These are phyloP conservation scores for Amiota mariae DNA, from an alignment of 2,888 invertebrate species.

Conservation along the genomic window DNA sequence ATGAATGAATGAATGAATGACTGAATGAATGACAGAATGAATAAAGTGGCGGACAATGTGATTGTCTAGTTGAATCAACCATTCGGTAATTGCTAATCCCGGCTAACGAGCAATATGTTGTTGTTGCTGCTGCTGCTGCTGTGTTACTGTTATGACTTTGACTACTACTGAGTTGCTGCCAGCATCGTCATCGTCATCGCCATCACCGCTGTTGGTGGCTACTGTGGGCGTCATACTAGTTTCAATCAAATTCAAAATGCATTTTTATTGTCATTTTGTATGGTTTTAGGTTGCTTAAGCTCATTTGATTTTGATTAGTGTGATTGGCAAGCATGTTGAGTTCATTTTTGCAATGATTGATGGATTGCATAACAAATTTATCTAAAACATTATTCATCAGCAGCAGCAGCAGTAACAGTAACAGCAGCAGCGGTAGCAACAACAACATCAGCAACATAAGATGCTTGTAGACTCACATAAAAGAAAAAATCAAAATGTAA, in stretches of 20 bases:
- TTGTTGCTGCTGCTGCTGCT: background rate
- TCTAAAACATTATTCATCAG: slow-evolving; percentile 9
- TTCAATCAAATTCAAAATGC: slow-evolving; percentile 48
- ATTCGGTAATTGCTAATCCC: slow-evolving; percentile 65
- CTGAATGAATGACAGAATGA: slow-evolving; percentile 52
- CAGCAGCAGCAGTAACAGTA: slow-evolving; percentile 7
- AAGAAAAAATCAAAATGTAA: slow-evolving; percentile 18
- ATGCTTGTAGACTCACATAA: slow-evolving; percentile 16
- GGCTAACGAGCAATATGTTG: slow-evolving; percentile 55
- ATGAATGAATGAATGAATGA: slow-evolving; percentile 6
- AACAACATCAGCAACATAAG: slow-evolving; percentile 1
- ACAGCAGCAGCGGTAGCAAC: slow-evolving; percentile 10
- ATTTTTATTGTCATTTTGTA: slow-evolving; percentile 12
- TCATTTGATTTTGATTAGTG: slow-evolving; percentile 7
- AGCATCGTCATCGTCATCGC: slow-evolving; percentile 1
- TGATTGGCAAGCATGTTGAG: slow-evolving; percentile 49
- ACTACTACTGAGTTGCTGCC: slow-evolving; percentile 3
- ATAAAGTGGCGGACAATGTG: slow-evolving; percentile 26
- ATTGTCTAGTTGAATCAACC: background rate
- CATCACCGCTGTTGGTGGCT: slow-evolving; percentile 30
- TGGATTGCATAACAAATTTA: slow-evolving; percentile 60
- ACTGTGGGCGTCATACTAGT: slow-evolving; percentile 66
- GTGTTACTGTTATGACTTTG: background rate
- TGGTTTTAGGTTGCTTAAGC: background rate
- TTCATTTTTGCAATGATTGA: slow-evolving; percentile 61